Evolutionary conservation across 2,888 invertebrate genomes (phyloP).

Genomic region (Lasioglossum zephyrum): DNA sequence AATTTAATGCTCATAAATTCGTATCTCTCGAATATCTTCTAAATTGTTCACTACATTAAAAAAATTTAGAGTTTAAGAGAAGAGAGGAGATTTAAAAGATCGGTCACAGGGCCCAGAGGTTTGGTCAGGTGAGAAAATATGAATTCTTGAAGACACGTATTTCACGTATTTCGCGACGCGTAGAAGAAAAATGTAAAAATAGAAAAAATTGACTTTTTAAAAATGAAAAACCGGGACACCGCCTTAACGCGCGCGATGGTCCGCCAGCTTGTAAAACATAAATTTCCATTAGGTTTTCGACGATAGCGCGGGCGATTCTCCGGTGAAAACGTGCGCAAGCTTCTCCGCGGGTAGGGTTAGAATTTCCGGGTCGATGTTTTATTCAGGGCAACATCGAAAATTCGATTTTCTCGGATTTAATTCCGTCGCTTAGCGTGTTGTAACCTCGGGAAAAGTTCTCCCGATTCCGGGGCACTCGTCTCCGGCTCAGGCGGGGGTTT

Average conservation of each 20-base stretch:
- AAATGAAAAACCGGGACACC: background rate
- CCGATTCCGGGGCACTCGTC: background rate
- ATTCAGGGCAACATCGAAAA: conserved; percentile 16
- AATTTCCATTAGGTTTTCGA: background rate
- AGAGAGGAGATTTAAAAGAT: too few species aligned
- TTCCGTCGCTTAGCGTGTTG: background rate
- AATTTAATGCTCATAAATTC: too few species aligned
- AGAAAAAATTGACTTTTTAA: background rate
- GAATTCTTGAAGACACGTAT: background rate
- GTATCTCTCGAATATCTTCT: too few species aligned
- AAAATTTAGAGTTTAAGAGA: too few species aligned
- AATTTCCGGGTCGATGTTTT: conserved; percentile 8
- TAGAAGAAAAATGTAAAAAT: background rate
- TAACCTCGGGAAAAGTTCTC: conserved; percentile 2
- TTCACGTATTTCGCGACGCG: background rate
- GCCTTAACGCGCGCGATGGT: background rate
- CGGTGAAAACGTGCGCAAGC: conserved; percentile 5
- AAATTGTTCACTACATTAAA: too few species aligned
- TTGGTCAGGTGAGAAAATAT: too few species aligned
- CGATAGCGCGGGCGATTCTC: background rate
- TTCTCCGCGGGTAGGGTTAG: background rate
- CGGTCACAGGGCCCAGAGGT: too few species aligned
- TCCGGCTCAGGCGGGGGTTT: background rate
- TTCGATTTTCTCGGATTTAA: conserved; percentile 27
- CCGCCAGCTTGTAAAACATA: background rate